Percentiles rank a stretch among this genome's conserved stretches.
Evolutionary conservation across 1,140 invertebrate genomes (phyloP).

Genomic region (Meloidogyne floridensis): DNA sequence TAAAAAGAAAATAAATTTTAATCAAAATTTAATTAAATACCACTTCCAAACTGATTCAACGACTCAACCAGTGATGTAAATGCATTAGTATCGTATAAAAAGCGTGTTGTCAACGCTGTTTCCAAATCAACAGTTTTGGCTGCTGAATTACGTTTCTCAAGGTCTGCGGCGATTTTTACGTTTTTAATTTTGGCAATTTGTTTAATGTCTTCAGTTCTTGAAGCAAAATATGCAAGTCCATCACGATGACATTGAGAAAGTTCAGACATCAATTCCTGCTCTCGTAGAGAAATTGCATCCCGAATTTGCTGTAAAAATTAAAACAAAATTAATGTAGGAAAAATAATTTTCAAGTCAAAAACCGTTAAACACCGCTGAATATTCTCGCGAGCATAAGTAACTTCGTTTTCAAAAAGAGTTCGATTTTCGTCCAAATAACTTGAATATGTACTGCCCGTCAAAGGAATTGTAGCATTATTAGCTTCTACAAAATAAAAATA

Average conservation of each 20-base stretch:
- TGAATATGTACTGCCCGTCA: not conserved
- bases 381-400: not conserved
- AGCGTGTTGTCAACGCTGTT: conserved; percentile 28
- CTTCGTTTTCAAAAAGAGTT: conserved; percentile 15
- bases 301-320: conserved; percentile 28
- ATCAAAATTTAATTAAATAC: not conserved
- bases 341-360: not conserved
- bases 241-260: conserved; percentile 17
- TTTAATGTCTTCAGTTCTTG: not conserved
- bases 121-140: conserved; percentile 29
- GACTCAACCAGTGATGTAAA: conserved; percentile 30
- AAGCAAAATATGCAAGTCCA: conserved; percentile 15
- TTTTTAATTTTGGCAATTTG: conserved; percentile 16
- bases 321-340: not conserved
- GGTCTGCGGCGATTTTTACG: conserved; percentile 10
- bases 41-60: conserved; percentile 29
- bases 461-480: not conserved
- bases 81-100: conserved; percentile 26
- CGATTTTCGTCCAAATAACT: conserved; percentile 9
- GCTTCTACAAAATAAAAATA: not conserved
- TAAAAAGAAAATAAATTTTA: not conserved
- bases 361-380: conserved; percentile 26
- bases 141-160: conserved; percentile 28
- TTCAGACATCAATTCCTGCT: conserved; percentile 37
- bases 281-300: conserved; percentile 32